phyloP scores from a whole-genome alignment of 2,113 vertebrate species.

The Neopipo cinnamomea region DNA sequence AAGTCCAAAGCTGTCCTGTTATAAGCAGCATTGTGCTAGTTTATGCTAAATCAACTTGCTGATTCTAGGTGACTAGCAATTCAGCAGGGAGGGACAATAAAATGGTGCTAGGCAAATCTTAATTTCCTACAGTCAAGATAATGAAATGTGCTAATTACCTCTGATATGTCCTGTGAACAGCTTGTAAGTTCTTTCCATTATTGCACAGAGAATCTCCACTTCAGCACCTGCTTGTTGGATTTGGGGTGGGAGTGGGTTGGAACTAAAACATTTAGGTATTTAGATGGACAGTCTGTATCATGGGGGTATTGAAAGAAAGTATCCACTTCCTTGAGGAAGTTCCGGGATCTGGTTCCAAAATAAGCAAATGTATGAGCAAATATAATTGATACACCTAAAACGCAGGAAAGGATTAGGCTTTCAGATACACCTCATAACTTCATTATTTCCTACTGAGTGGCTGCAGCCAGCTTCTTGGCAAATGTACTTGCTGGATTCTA shows the following conservation, averaged over 20 bases:
- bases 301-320: background rate
- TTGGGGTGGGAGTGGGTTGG: background rate
- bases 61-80: background rate
- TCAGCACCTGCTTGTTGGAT: background rate
- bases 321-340: background rate
- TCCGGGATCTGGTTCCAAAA: background rate
- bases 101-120: background rate
- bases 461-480: background rate
- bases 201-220: background rate
- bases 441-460: background rate
- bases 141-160: background rate
- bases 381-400: background rate
- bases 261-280: background rate
- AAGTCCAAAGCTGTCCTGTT: background rate
- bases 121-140: background rate
- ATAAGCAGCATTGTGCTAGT: background rate
- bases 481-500: background rate
- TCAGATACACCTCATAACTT: background rate
- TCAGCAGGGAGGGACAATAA: background rate
- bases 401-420: background rate
- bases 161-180: background rate
- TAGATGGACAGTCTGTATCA: background rate
- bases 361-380: background rate
- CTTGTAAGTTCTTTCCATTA: background rate
- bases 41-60: background rate